These are phyloP conservation scores for Scaptodrosophila latifasciaeformis DNA, from an alignment of 2,888 invertebrate species.

Conservation along the genomic window DNA sequence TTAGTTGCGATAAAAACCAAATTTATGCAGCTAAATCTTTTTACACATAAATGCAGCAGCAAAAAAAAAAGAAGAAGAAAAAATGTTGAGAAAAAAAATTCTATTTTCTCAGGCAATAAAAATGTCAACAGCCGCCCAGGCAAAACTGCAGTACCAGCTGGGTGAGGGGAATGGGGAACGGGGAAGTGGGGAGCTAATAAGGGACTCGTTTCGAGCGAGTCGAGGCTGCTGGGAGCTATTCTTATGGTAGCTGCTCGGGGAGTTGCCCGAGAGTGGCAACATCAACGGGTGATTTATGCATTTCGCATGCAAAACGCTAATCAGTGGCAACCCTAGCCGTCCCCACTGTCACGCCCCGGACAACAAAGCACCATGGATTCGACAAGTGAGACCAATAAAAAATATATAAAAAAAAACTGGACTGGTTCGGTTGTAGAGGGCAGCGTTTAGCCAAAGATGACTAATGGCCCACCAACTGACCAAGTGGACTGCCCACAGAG, in stretches of 20 bases:
- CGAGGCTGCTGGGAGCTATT: conserved; percentile 3
- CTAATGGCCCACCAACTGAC: conserved; percentile 53
- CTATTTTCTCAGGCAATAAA: conserved; percentile 66
- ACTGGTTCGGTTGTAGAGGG: background rate
- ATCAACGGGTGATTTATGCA: conserved; percentile 58
- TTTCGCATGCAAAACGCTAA: conserved; percentile 65
- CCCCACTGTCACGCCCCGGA: no score
- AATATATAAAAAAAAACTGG: conserved; percentile 13
- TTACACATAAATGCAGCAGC: conserved; percentile 12
- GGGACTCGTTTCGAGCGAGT: no score
- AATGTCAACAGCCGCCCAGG: conserved; percentile 51
- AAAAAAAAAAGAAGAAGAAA: conserved; percentile 8
- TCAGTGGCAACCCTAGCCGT: no score
- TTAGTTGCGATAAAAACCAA: conserved; percentile 58
- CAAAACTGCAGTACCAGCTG: background rate
- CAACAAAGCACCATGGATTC: background rate
- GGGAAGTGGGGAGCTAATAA: conserved; percentile 33
- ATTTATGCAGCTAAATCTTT: conserved; percentile 40
- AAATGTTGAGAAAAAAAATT: conserved; percentile 43
- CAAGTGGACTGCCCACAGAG: conserved; percentile 42
- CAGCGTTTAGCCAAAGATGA: conserved; percentile 62
- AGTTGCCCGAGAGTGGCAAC: no score
- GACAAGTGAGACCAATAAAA: conserved; percentile 42
- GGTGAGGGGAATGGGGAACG: no score
- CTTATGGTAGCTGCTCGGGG: background rate